These are phyloP conservation scores for Panagrolaimus sp. DNA, from an alignment of 1,140 invertebrate genomes.

Conservation along the genomic window DNA sequence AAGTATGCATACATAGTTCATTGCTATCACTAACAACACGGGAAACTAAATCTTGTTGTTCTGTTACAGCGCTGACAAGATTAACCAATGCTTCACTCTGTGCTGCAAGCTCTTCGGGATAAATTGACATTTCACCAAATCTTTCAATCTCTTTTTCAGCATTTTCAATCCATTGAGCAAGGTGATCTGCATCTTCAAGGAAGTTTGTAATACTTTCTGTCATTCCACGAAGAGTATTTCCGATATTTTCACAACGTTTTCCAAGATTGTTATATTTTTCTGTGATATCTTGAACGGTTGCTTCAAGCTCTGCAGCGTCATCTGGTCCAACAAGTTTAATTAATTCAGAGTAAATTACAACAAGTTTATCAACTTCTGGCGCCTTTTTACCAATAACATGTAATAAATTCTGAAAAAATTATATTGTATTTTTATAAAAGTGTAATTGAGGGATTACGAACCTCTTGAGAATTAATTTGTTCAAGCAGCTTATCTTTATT, in stretches of 20 bases:
- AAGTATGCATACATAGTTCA: conserved; percentile 88
- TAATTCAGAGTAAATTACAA: conserved; percentile 58
- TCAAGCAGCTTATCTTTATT: conserved; percentile 30
- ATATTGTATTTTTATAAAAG: neutral
- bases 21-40: conserved; percentile 79
- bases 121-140: conserved; percentile 75
- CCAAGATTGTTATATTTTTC: conserved; percentile 37
- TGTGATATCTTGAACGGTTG: conserved; percentile 29
- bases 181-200: conserved; percentile 62
- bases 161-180: conserved; percentile 83
- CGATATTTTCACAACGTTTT: conserved; percentile 32
- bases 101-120: conserved; percentile 78
- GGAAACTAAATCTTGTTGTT: conserved; percentile 78
- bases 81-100: conserved; percentile 85
- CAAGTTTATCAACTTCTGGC: conserved; percentile 74
- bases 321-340: conserved; percentile 86
- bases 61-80: conserved; percentile 78
- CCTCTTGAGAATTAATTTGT: conserved; percentile 26
- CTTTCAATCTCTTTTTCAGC: conserved; percentile 76
- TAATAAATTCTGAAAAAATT: conserved; percentile 69
- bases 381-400: conserved; percentile 80
- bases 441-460: conserved; percentile 21
- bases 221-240: conserved; percentile 55
- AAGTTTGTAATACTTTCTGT: conserved; percentile 62
- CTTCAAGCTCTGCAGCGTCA: conserved; percentile 71